A percentile compares a stretch with the other conserved stretches of the same genome.
Evolutionary conservation across 2,797 vertebrate species (phyloP).

Genomic region (Sebastes minor): DNA sequence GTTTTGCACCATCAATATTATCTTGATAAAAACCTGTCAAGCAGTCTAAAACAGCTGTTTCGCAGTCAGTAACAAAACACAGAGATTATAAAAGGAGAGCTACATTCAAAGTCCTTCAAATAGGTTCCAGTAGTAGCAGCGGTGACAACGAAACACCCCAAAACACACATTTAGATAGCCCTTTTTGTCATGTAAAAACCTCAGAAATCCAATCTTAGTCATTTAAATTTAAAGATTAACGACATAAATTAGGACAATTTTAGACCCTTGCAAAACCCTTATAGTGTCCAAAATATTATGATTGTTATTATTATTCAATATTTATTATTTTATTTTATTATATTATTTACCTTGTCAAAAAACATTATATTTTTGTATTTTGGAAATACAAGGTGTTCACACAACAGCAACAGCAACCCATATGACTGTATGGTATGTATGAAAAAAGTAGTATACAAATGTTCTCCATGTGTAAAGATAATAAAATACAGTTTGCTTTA

Average conservation of each 20-base stretch:
- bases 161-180: background rate
- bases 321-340: background rate
- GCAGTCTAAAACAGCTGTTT: background rate
- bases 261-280: background rate
- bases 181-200: background rate
- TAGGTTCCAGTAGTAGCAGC: background rate
- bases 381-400: background rate
- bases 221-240: background rate
- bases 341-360: background rate
- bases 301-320: background rate
- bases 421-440: background rate
- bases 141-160: background rate
- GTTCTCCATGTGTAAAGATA: background rate
- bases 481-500: background rate
- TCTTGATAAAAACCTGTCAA: background rate
- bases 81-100: background rate
- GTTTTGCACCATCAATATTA: background rate
- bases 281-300: background rate
- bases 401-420: background rate
- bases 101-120: slow-evolving; percentile 52
- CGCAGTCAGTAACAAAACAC: background rate
- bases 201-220: background rate
- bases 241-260: background rate
- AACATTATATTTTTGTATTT: background rate
- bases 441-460: background rate